These are phyloP conservation scores for Plagodis dolabraria DNA, from an alignment of 2,888 invertebrate species.

Conservation along the genomic window DNA sequence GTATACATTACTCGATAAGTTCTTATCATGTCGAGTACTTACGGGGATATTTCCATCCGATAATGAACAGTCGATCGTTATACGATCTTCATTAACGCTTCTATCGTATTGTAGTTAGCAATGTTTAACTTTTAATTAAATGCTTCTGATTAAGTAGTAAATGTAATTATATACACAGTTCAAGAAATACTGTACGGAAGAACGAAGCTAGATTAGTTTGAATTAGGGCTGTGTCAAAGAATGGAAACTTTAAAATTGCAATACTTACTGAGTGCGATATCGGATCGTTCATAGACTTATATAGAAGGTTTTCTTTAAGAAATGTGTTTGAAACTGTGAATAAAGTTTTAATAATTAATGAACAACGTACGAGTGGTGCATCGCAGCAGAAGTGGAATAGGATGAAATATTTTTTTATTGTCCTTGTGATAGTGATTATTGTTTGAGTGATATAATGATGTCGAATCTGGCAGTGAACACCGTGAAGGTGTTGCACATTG, in stretches of 20 bases:
- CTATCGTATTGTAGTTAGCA: neutral
- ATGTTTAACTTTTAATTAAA: neutral
- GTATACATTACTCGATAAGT: conserved; percentile 21
- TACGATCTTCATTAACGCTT: conserved; percentile 19
- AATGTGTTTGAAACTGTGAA: conserved; percentile 15
- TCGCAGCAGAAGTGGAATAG: conserved; percentile 64
- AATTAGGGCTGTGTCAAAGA: no score
- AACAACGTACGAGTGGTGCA: conserved; percentile 45
- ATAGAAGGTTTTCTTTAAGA: no score
- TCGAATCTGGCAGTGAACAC: conserved; percentile 56
- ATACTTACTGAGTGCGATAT: no score
- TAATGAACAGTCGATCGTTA: conserved; percentile 24
- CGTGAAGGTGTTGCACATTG: conserved; percentile 66
- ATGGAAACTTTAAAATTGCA: no score
- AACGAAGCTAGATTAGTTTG: no score
- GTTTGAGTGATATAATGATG: conserved; percentile 39
- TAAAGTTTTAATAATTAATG: conserved; percentile 55
- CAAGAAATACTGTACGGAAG: no score
- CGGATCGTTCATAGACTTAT: no score
- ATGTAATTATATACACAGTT: no score
- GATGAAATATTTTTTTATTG: conserved; percentile 48
- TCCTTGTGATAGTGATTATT: neutral
- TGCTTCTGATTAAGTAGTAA: no score
- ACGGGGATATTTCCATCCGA: conserved; percentile 38
- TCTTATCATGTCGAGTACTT: conserved; percentile 26